A percentile compares a stretch with the other conserved stretches of the same genome.
Evolutionary conservation across 2,113 vertebrate genomes (phyloP).

Genomic region (Bufo bufo): DNA sequence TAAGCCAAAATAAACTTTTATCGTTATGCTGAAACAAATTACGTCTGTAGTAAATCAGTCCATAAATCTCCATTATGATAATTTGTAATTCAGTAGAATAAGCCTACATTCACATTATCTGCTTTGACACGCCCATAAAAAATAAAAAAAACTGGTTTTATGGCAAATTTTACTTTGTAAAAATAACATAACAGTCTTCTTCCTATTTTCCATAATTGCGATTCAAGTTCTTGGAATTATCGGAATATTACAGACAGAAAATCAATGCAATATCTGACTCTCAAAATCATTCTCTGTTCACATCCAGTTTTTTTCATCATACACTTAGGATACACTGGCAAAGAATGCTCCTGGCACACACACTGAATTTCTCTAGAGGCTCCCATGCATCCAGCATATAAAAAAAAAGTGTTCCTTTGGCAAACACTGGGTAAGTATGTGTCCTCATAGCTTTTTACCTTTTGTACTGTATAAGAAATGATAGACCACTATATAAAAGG

Average conservation of each 20-base stretch:
- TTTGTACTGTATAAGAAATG: too few species aligned
- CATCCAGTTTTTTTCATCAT: too few species aligned
- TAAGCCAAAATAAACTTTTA: slow-evolving; percentile 9
- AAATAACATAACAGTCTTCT: background rate
- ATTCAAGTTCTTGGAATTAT: background rate
- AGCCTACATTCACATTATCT: background rate
- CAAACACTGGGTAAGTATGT: too few species aligned
- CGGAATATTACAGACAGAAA: background rate
- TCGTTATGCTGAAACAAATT: background rate
- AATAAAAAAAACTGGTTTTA: background rate
- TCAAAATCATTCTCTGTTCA: too few species aligned
- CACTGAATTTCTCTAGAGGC: too few species aligned
- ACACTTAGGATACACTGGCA: too few species aligned
- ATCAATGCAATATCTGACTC: background rate
- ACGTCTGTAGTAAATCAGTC: background rate
- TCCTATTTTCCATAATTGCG: background rate
- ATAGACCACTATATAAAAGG: too few species aligned
- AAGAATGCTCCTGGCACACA: too few species aligned
- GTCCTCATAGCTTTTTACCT: too few species aligned
- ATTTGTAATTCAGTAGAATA: background rate
- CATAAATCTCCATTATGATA: background rate
- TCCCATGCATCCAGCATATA: too few species aligned
- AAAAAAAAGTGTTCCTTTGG: too few species aligned
- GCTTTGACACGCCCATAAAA: background rate
- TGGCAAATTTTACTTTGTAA: background rate